Evolutionary conservation across 2,888 invertebrate genomes (phyloP).

Genomic region (Venusia cambrica): DNA sequence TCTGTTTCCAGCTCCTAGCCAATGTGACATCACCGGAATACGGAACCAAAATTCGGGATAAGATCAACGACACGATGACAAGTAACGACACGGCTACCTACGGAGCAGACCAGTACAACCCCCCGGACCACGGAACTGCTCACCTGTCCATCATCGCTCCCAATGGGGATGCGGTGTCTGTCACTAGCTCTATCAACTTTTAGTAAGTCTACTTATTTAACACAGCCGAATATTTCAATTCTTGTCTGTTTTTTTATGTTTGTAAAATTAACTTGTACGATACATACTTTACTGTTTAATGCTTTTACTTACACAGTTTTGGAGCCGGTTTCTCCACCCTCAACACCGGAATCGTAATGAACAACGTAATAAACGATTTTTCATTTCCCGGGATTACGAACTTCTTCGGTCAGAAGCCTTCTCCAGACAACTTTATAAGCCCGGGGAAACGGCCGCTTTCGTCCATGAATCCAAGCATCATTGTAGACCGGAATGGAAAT

Average conservation of each 20-base stretch:
- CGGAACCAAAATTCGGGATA: constrained; percentile 77
- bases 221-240: no score
- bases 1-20: constrained; percentile 66
- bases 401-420: constrained; percentile 86
- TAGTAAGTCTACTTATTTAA: no score
- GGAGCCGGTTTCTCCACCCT: constrained; percentile 90
- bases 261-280: no score
- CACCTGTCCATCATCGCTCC: constrained; percentile 92
- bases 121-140: constrained; percentile 90
- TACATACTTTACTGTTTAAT: no score
- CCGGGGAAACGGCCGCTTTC: constrained; percentile 92
- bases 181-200: constrained; percentile 93
- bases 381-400: constrained; percentile 87
- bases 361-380: constrained; percentile 98
- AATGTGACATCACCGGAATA: constrained; percentile 84
- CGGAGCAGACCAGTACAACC: constrained; percentile 81
- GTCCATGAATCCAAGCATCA: constrained; percentile 91
- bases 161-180: constrained; percentile 95
- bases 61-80: constrained; percentile 85
- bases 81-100: constrained; percentile 83
- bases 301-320: no score
- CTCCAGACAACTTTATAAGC: constrained; percentile 88
- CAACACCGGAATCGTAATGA: constrained; percentile 94
- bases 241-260: no score
- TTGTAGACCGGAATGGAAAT: no score